Evolutionary conservation across 2,113 vertebrate genomes (phyloP).

Genomic region (Labeo catla): DNA sequence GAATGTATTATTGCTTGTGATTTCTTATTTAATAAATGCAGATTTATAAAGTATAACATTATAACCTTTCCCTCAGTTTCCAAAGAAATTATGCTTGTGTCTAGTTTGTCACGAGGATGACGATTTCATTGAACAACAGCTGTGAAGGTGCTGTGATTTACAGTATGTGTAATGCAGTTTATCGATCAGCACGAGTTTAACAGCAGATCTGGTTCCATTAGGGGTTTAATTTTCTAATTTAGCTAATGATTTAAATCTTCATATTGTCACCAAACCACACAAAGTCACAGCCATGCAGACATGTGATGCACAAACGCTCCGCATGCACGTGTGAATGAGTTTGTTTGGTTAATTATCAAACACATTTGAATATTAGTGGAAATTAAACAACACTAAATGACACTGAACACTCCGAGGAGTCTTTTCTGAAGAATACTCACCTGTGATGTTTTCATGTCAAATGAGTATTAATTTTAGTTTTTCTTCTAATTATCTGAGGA

Average conservation of each 20-base stretch:
- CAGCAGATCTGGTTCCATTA: not conserved
- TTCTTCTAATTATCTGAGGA: not conserved
- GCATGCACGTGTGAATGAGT: slow-evolving; percentile 25
- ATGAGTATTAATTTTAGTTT: not conserved
- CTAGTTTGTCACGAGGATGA: not conserved
- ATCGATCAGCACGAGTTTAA: not conserved
- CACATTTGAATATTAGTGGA: not conserved
- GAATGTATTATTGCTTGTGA: not conserved
- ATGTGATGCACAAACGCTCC: not conserved
- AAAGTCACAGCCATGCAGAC: slow-evolving; percentile 37
- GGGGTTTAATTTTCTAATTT: not conserved
- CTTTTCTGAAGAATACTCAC: slow-evolving; percentile 30
- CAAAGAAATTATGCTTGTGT: no score
- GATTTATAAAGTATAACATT: not conserved
- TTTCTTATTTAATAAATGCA: not conserved
- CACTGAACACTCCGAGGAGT: not conserved
- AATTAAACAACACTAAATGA: not conserved
- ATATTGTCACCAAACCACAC: not conserved
- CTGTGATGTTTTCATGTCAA: not conserved
- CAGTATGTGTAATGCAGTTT: not conserved
- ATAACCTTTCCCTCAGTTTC: not conserved
- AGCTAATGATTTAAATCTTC: not conserved
- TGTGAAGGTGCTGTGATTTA: not conserved
- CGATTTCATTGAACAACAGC: not conserved
- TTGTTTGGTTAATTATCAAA: not conserved